Conservation (phyloP, 1,140 invertebrate species). For the Zaprionus taronus region DNA sequence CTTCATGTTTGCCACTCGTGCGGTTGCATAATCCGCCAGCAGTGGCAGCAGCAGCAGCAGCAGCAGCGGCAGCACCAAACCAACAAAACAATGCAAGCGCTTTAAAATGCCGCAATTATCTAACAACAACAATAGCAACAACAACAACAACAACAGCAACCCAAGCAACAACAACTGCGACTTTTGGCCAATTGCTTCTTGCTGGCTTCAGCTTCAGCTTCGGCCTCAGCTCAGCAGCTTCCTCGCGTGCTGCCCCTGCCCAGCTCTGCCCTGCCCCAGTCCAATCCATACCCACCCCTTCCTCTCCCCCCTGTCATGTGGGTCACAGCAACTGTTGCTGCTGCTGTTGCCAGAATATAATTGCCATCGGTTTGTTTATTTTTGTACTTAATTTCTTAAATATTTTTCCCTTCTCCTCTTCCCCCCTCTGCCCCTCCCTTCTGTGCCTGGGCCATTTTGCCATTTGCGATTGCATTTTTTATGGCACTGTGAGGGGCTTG, state of each 20-base stretch:
- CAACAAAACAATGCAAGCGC: slow-evolving; percentile 68
- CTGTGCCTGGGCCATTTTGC: slow-evolving; percentile 39
- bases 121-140: slow-evolving; percentile 48
- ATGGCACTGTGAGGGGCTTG: slow-evolving; percentile 32
- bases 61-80: slow-evolving; percentile 2
- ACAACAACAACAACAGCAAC: slow-evolving; percentile 28
- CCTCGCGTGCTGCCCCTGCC: neutral
- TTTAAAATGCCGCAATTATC: slow-evolving; percentile 81
- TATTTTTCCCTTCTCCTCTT: slow-evolving; percentile 12
- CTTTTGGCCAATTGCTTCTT: slow-evolving; percentile 49
- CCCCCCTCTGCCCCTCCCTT: slow-evolving; percentile 25
- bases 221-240: slow-evolving; percentile 1
- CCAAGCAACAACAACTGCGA: slow-evolving; percentile 47
- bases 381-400: slow-evolving; percentile 29
- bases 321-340: slow-evolving; percentile 52
- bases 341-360: slow-evolving; percentile 54
- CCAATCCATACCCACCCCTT: neutral
- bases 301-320: slow-evolving; percentile 28
- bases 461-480: slow-evolving; percentile 66
- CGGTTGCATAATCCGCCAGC: slow-evolving; percentile 70
- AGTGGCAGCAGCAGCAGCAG: slow-evolving; percentile 15
- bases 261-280: neutral
- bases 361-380: slow-evolving; percentile 47
- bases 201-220: neutral
- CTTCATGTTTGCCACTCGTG: slow-evolving; percentile 73